phyloP scores from a whole-genome alignment of 2,888 invertebrate genomes.

The Sphaerophoria rueppellii region DNA sequence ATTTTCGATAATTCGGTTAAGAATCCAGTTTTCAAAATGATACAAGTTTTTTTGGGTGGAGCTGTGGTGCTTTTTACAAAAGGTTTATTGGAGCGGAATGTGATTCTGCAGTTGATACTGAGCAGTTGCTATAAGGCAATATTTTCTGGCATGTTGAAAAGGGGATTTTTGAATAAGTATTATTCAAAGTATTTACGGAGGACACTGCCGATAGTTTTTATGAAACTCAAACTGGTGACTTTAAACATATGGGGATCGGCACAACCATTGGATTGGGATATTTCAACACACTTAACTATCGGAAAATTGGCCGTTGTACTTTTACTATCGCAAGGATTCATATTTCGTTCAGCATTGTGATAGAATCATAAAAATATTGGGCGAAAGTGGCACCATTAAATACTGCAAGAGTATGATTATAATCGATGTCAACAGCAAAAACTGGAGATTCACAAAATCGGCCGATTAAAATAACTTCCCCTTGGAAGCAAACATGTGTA shows the following conservation, averaged over 20 bases:
- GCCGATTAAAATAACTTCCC: no score
- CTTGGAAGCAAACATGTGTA: no score
- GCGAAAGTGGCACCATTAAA: constrained; percentile 35
- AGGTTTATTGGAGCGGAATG: constrained; percentile 31
- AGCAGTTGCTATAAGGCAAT: constrained; percentile 61
- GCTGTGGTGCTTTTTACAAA: constrained; percentile 43
- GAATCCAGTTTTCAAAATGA: constrained; percentile 55
- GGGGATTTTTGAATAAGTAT: constrained; percentile 54
- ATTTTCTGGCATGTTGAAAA: constrained; percentile 51
- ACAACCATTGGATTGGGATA: constrained; percentile 51
- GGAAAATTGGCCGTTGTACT: constrained; percentile 36
- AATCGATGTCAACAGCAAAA: constrained; percentile 25
- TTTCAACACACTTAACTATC: constrained; percentile 48
- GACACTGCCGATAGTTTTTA: constrained; percentile 38
- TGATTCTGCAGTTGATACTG: constrained; percentile 50
- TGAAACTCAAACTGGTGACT: constrained; percentile 20
- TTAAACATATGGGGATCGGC: constrained; percentile 54
- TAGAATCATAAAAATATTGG: constrained; percentile 1
- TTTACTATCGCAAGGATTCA: constrained; percentile 52
- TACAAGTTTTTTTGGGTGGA: constrained; percentile 51
- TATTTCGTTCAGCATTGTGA: constrained; percentile 46
- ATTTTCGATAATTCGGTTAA: constrained; percentile 45
- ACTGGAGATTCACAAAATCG: no score
- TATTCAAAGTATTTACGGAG: no score
- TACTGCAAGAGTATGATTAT: constrained; percentile 33